These are phyloP conservation scores for Hoplostethus mediterraneus DNA, from an alignment of 2,797 vertebrate species.

Conservation along the genomic window DNA sequence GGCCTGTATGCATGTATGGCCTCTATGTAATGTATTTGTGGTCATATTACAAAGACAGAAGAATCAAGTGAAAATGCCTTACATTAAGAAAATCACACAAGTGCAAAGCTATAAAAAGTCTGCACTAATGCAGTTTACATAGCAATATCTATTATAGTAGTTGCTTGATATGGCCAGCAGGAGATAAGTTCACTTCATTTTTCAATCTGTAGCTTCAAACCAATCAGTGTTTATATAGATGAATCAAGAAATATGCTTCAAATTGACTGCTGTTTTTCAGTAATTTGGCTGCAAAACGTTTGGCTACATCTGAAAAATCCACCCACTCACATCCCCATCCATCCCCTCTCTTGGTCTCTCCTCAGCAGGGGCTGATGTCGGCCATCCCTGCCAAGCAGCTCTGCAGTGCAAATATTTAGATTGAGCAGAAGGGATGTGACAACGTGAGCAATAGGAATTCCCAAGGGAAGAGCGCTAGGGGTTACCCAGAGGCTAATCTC, in stretches of 20 bases:
- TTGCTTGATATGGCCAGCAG: background rate
- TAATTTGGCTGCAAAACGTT: conserved; percentile 35
- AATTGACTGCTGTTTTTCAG: background rate
- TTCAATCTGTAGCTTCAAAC: background rate
- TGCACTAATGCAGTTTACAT: too few species aligned
- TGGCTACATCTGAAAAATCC: conserved; percentile 12
- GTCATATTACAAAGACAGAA: background rate
- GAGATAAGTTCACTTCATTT: background rate
- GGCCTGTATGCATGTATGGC: background rate
- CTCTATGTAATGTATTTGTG: background rate
- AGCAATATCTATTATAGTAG: too few species aligned
- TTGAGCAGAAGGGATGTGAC: conserved; percentile 65
- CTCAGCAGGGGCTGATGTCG: conserved; percentile 34
- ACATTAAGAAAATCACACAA: too few species aligned
- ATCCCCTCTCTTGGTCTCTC: conserved; percentile 30
- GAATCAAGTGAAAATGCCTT: background rate
- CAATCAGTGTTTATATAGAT: conserved; percentile 13
- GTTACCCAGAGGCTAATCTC: conserved; percentile 69
- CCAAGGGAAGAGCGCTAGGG: conserved; percentile 39
- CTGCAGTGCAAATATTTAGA: conserved; percentile 75
- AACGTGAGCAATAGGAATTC: conserved; percentile 61
- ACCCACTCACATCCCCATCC: conserved; percentile 16
- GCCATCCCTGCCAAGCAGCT: conserved; percentile 46
- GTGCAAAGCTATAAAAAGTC: too few species aligned
- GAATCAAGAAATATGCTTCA: conserved; percentile 31